Conservation (phyloP, 2,113 vertebrate species). For the Equus quagga region DNA sequence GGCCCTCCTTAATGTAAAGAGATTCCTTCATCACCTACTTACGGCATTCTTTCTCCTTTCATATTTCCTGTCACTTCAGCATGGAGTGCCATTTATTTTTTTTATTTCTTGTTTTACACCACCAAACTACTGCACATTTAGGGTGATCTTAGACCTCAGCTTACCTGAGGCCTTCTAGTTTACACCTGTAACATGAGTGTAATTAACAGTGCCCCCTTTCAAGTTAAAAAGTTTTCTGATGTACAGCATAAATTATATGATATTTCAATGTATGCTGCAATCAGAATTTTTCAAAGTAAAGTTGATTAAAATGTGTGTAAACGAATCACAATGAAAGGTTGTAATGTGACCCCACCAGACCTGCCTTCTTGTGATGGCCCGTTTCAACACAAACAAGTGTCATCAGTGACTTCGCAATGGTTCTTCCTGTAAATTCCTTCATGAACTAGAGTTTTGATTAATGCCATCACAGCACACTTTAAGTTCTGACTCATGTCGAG, state of each 20-base stretch:
- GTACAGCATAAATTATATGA: neutral
- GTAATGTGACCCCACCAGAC: neutral
- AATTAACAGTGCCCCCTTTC: neutral
- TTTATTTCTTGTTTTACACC: neutral
- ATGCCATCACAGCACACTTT: conserved; percentile 11
- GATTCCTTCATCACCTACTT: neutral
- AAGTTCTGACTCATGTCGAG: conserved; percentile 56
- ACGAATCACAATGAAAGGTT: conserved; percentile 3
- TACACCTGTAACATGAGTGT: neutral
- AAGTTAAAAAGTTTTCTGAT: neutral
- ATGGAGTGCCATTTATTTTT: neutral
- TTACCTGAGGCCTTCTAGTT: neutral
- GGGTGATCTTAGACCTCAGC: neutral
- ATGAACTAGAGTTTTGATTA: conserved; percentile 14
- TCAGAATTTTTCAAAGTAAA: conserved; percentile 31
- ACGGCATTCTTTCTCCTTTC: neutral
- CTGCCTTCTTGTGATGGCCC: neutral
- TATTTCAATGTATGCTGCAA: neutral
- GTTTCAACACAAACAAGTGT: conserved; percentile 44
- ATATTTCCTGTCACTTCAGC: neutral
- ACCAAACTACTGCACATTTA: neutral
- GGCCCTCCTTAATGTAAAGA: neutral
- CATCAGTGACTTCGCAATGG: conserved; percentile 1
- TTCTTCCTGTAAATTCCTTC: conserved; percentile 49
- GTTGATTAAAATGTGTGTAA: neutral